Evolutionary conservation across 2,797 vertebrate species (phyloP).

Genomic region (Carcharodon carcharias): DNA sequence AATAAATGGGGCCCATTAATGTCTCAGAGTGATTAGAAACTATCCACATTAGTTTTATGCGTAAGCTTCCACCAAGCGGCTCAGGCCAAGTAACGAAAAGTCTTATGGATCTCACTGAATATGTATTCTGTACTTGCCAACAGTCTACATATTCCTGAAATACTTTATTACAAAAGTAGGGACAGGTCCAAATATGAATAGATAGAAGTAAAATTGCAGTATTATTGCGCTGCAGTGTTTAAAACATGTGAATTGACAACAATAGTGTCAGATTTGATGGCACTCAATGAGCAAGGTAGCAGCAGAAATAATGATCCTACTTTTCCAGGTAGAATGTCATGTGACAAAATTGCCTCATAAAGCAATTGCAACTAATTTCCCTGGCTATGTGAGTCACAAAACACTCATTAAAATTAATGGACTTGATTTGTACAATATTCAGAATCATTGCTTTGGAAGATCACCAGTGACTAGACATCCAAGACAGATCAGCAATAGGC

Average conservation of each 20-base stretch:
- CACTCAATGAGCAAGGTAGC: neutral
- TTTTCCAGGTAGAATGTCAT: neutral
- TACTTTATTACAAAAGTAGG: neutral
- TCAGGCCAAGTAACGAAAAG: neutral
- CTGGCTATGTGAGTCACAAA: neutral
- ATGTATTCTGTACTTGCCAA: neutral
- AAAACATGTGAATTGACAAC: neutral
- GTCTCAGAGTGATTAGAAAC: conserved; percentile 9
- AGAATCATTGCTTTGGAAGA: neutral
- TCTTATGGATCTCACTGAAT: neutral
- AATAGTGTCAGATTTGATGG: neutral
- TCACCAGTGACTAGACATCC: neutral
- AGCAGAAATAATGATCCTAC: neutral
- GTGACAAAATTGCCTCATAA: neutral
- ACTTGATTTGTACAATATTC: conserved; percentile 14
- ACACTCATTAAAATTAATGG: neutral
- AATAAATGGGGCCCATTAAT: conserved; percentile 21
- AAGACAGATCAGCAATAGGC: neutral
- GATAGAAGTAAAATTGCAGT: neutral
- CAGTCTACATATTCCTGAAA: neutral
- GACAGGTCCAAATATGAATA: neutral
- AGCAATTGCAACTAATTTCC: conserved; percentile 2
- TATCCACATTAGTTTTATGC: conserved; percentile 20
- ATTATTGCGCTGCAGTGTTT: neutral
- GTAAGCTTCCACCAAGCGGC: neutral